Base-by-base conservation (phyloP, 2,797 vertebrate species). In the Brotula barbata region DNA sequence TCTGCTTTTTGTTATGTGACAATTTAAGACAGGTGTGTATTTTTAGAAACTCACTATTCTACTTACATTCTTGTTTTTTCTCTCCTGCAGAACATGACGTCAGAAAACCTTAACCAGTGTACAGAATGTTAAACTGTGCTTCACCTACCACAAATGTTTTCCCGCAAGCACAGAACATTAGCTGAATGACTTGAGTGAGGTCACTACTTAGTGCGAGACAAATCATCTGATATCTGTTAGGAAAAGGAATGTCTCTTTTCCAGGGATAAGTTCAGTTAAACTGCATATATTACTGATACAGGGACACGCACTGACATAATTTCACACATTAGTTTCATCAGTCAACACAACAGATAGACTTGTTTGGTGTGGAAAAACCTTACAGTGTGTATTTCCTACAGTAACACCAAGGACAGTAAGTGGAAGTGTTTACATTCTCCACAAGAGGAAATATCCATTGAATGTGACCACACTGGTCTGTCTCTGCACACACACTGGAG, bases 151-250 rank as follows among this genome's bases (percentile, higher is more conserved):
- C 21, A 45, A 63, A 59, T 42, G 23, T 46, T 20, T 64, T 49
- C 34, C 3, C 14, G 20, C 51, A 20, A 60, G 48, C 28, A 44
- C 21, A 64, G 57, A 44, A 68, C 49, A 60, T 70, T 58, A 33
- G 36, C 4, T 20, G 42, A 64, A 77, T 75, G 55, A 47, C 41
- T 45, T 31, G 15, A 28, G 44, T 14, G 16, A 61, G n/a, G 36
- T 49, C 36, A 44, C 39, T 7, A 70, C 19, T 58, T 64, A 58
- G 49, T 28, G 19, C 39, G 67, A 72, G 41, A 44, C 28, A 46
- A 20, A n/a, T 23, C 67, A 67, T 58, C 64, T 73, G 78, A 83
- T 44, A 66, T 67, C 22, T 22, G 54, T 68, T 70, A 15, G 21
- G 60, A 58, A 58, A 50, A 44, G 11, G 20, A 54, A 31, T 3